Base-by-base conservation (phyloP, 2,888 invertebrate genomes). In the Lepidonotus clava region DNA sequence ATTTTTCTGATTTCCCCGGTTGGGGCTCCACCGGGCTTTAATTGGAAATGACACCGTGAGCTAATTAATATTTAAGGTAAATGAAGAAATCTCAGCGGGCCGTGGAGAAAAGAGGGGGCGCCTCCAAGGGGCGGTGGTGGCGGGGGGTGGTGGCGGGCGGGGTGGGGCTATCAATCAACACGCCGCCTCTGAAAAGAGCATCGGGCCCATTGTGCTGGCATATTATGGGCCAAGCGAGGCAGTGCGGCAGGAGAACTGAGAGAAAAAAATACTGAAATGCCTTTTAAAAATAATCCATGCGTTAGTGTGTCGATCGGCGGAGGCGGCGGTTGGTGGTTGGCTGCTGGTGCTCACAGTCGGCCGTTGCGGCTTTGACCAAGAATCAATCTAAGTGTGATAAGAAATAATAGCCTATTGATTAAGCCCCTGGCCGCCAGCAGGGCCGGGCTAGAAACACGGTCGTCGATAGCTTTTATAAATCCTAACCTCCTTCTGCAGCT, bases 41-140 rank as follows among this genome's bases (percentile, higher is more conserved):
- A 71, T 71, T 71, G 71, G 71, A 71, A 71, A 71, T 71, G 71
- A 71, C 71, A 71, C 71, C n/a, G 36, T 71, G 71, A 71, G 38
- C 71, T 71, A 71, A 71, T 71, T 71, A 71, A 71, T 71, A 71
- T 71, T 71, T 71, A 71, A 36, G 71, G 71, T 71, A 71, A 71
- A 71, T 71, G 38, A 71, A 38, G 36, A 71, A 71, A 71, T 18
- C 14, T 71, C 38, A 14, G 21, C 34, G 24, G 66, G 32, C 5
- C 28, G 28, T 32, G 66, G 24, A 24, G n/a, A 18, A 18, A 46
- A 18, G 8, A 18, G 8, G 46, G 46, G 46, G 46, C n/a, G n/a
- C n/a, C n/a, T n/a, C n/a, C n/a, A n/a, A n/a, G n/a, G 46, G 46
- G 18, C n/a, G 71, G 71, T 34, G 18, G 46, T 11, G 46, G 46